Evolutionary conservation across 2,888 invertebrate species (phyloP).

Genomic region (Agriopis marginaria): DNA sequence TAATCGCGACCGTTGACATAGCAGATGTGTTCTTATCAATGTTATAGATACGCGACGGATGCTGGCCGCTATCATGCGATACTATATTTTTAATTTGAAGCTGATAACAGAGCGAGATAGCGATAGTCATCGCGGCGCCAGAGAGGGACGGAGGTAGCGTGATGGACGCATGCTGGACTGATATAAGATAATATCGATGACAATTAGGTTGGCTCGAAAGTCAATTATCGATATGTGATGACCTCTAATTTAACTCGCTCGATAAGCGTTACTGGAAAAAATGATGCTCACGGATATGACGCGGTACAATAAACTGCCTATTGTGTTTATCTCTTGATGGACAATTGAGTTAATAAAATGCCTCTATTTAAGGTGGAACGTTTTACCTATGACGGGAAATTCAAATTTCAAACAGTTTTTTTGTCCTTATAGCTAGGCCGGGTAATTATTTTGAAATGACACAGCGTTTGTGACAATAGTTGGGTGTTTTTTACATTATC

Average conservation of each 20-base stretch:
- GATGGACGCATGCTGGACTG: conserved; percentile 69
- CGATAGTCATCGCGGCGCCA: conserved; percentile 50
- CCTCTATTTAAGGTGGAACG: too few species aligned
- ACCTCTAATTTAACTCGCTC: conserved; percentile 43
- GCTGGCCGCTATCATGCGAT: conserved; percentile 64
- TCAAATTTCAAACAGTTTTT: too few species aligned
- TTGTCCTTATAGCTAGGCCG: too few species aligned
- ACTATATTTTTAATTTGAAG: conserved; percentile 74
- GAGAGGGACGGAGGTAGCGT: conserved; percentile 66
- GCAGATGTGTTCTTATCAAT: conserved; percentile 72
- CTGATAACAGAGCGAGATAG: conserved; percentile 65
- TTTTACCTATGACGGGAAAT: too few species aligned
- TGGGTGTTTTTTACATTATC: too few species aligned
- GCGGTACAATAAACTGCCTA: background rate
- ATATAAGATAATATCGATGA: conserved; percentile 53
- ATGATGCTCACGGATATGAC: conserved; percentile 19
- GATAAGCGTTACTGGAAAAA: conserved; percentile 31
- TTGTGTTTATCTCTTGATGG: background rate
- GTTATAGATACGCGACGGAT: conserved; percentile 69
- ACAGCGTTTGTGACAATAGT: too few species aligned
- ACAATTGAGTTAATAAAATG: background rate
- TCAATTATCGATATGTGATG: conserved; percentile 45
- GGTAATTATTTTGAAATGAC: too few species aligned
- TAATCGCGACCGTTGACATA: conserved; percentile 61
- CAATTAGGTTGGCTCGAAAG: conserved; percentile 55